phyloP scores from a whole-genome alignment of 1,140 invertebrate genomes.

The Eupeodes corollae region DNA sequence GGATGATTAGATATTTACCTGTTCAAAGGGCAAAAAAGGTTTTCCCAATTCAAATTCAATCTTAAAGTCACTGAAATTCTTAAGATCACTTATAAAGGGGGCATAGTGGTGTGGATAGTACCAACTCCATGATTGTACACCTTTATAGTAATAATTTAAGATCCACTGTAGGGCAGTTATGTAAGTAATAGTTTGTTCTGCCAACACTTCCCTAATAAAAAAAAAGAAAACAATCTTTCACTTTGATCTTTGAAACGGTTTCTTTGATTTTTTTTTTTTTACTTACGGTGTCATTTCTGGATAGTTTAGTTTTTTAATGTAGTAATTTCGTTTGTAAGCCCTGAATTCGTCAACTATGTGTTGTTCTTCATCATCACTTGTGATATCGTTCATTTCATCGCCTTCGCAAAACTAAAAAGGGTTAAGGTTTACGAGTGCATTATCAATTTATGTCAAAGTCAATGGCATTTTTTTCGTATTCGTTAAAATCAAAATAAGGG shows the following conservation, averaged over 20 bases:
- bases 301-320: conserved; percentile 79
- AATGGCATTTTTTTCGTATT: neutral
- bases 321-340: conserved; percentile 83
- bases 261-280: conserved; percentile 2
- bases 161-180: conserved; percentile 93
- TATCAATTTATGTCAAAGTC: neutral
- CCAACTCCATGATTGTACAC: conserved; percentile 95
- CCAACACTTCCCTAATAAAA: conserved; percentile 53
- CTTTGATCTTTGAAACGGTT: too few species aligned
- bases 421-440: neutral
- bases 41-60: conserved; percentile 70
- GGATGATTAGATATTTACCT: too few species aligned
- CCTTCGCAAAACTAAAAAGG: conserved; percentile 28
- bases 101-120: conserved; percentile 95
- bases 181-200: conserved; percentile 76
- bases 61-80: conserved; percentile 61
- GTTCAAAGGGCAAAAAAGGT: conserved; percentile 91
- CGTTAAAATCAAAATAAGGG: too few species aligned
- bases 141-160: conserved; percentile 91
- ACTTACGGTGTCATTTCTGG: conserved; percentile 56
- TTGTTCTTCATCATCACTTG: conserved; percentile 40
- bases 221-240: too few species aligned
- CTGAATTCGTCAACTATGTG: conserved; percentile 61
- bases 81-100: conserved; percentile 89
- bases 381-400: conserved; percentile 36